A percentile compares a stretch with the other conserved stretches of the same genome.
These are phyloP conservation scores for Syngnathus scovelli DNA, from an alignment of 2,113 vertebrate species.

Conservation along the genomic window DNA sequence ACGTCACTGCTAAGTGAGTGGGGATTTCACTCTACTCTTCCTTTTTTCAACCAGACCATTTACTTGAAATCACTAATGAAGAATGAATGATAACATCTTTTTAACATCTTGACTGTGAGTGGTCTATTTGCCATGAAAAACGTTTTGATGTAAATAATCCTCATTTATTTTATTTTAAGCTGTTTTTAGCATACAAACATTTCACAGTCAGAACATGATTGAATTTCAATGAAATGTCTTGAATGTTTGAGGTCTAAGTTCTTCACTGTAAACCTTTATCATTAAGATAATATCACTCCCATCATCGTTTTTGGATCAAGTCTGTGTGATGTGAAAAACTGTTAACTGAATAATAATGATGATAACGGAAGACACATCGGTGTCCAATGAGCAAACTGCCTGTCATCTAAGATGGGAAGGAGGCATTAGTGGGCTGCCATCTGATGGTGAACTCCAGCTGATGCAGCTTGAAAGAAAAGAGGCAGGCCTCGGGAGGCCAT, in stretches of 20 bases:
- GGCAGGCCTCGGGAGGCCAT: constrained; percentile 14
- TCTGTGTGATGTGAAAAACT: constrained; percentile 45
- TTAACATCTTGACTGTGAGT: too few relatives aligned
- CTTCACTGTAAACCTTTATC: too few relatives aligned
- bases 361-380: not conserved
- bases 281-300: too few relatives aligned
- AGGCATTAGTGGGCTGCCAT: constrained; percentile 65
- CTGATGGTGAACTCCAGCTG: constrained; percentile 62
- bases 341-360: constrained; percentile 11
- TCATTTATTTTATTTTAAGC: too few relatives aligned
- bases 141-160: not conserved
- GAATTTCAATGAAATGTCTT: too few relatives aligned
- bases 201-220: too few relatives aligned
- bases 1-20: constrained; percentile 45
- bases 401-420: constrained; percentile 50
- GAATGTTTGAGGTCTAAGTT: too few relatives aligned
- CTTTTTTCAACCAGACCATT: constrained; percentile 34
- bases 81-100: not conserved
- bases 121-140: not conserved
- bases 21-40: constrained; percentile 36
- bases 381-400: constrained; percentile 53
- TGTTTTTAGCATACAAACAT: too few relatives aligned
- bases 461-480: constrained; percentile 48
- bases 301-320: constrained; percentile 3
- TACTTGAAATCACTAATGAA: constrained; percentile 31